Percentiles rank a stretch among this genome's conserved stretches.
Conservation (phyloP, 2,888 invertebrate species). For the Cheilosia impressa region DNA sequence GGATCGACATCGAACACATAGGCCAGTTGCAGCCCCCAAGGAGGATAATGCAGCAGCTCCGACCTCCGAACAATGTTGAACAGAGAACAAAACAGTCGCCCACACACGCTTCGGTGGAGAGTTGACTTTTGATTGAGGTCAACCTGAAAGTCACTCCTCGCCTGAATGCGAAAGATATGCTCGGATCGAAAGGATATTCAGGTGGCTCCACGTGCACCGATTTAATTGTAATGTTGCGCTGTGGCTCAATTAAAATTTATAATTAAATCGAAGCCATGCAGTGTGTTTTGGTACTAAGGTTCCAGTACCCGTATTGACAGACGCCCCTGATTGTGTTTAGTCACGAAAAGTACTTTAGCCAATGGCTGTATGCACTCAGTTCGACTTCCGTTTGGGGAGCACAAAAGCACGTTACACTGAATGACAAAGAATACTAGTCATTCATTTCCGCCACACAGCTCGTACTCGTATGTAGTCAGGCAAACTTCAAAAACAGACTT, state of each 20-base stretch:
- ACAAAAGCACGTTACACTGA: constrained; percentile 54
- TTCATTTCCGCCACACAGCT: constrained; percentile 67
- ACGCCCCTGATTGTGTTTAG: constrained; percentile 58
- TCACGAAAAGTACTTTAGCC: constrained; percentile 51
- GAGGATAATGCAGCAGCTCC: not conserved
- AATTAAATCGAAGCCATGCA: constrained; percentile 61
- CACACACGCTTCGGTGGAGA: constrained; percentile 55
- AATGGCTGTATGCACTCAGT: constrained; percentile 49
- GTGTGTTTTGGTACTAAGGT: not conserved
- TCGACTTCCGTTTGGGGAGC: constrained; percentile 63
- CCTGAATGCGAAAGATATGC: constrained; percentile 22
- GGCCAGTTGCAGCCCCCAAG: constrained; percentile 35
- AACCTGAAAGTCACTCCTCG: constrained; percentile 39
- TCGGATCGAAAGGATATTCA: constrained; percentile 27
- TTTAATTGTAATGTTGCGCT: constrained; percentile 58
- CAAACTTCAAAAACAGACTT: constrained; percentile 54
- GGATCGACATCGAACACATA: constrained; percentile 28
- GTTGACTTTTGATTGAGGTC: constrained; percentile 66
- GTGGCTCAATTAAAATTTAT: constrained; percentile 67
- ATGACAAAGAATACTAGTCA: constrained; percentile 72
- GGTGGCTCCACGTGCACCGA: constrained; percentile 27
- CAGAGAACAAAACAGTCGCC: constrained; percentile 47
- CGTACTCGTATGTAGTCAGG: constrained; percentile 33
- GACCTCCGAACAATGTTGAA: constrained; percentile 38
- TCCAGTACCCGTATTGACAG: constrained; percentile 34